These are phyloP conservation scores for Sepiola atlantica DNA, from an alignment of 2,888 invertebrate species.

Conservation along the genomic window DNA sequence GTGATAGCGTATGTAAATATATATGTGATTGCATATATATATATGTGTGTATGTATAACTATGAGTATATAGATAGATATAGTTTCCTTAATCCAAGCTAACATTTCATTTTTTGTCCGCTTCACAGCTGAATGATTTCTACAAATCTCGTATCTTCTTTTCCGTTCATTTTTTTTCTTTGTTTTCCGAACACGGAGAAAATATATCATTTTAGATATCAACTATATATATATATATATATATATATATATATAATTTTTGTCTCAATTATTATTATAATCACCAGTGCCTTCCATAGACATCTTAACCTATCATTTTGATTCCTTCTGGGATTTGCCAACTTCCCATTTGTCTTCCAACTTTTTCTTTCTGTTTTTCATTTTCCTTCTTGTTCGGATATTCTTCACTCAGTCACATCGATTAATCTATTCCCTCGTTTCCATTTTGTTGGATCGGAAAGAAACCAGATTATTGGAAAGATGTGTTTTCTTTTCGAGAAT, in stretches of 20 bases:
- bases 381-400: neutral
- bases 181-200: neutral
- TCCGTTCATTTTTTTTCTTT: neutral
- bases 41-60: too few species aligned
- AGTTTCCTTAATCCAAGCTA: neutral
- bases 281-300: neutral
- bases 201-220: neutral
- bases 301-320: conserved; percentile 8
- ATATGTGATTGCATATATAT: too few species aligned
- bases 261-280: conserved; percentile 12
- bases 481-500: neutral
- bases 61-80: too few species aligned
- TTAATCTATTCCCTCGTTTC: neutral
- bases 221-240: neutral
- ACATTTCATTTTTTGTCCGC: neutral
- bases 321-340: neutral
- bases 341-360: neutral
- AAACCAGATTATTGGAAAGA: neutral
- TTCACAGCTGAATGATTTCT: neutral
- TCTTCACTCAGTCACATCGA: neutral
- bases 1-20: too few species aligned
- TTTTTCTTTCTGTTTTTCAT: neutral
- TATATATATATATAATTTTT: neutral
- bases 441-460: neutral
- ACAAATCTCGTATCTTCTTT: neutral